Percentiles rank a stretch among this genome's conserved stretches.
Evolutionary conservation across 1,140 invertebrate genomes (phyloP).

Genomic region (Trissolcus basalis): DNA sequence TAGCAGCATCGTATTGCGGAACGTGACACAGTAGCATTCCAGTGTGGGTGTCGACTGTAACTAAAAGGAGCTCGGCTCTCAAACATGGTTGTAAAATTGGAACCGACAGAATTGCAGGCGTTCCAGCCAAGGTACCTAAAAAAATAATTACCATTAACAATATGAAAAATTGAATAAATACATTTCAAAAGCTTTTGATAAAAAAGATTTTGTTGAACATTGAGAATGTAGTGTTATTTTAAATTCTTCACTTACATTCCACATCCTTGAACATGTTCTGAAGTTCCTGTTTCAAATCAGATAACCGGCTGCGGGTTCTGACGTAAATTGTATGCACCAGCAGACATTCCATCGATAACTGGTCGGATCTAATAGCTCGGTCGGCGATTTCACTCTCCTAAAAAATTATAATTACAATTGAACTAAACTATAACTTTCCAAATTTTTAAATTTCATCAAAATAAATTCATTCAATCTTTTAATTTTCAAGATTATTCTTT

Average conservation of each 20-base stretch:
- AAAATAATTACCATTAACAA: not conserved
- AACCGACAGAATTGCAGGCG: slow-evolving; percentile 92
- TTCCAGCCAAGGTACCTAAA: slow-evolving; percentile 82
- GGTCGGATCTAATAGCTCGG: slow-evolving; percentile 88
- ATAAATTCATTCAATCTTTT: slow-evolving; percentile 29
- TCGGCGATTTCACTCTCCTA: slow-evolving; percentile 86
- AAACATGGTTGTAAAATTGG: slow-evolving; percentile 92
- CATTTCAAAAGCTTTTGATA: no score
- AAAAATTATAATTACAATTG: no score
- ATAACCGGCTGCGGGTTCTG: slow-evolving; percentile 87
- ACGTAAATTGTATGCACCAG: slow-evolving; percentile 99
- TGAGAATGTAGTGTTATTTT: no score
- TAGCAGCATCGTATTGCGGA: slow-evolving; percentile 89
- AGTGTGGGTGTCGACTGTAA: slow-evolving; percentile 96
- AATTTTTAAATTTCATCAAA: no score
- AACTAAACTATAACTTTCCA: no score
- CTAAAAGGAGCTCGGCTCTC: slow-evolving; percentile 91
- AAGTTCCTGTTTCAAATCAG: slow-evolving; percentile 88
- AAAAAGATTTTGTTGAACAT: no score
- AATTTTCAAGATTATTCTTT: no score
- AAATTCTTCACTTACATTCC: slow-evolving; percentile 77
- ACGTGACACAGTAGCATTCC: slow-evolving; percentile 93
- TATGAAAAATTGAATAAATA: no score
- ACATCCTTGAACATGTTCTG: slow-evolving; percentile 84
- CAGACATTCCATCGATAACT: slow-evolving; percentile 94